These are phyloP conservation scores for Sphaerophoria rueppellii DNA, from an alignment of 2,888 invertebrate species.

Conservation along the genomic window DNA sequence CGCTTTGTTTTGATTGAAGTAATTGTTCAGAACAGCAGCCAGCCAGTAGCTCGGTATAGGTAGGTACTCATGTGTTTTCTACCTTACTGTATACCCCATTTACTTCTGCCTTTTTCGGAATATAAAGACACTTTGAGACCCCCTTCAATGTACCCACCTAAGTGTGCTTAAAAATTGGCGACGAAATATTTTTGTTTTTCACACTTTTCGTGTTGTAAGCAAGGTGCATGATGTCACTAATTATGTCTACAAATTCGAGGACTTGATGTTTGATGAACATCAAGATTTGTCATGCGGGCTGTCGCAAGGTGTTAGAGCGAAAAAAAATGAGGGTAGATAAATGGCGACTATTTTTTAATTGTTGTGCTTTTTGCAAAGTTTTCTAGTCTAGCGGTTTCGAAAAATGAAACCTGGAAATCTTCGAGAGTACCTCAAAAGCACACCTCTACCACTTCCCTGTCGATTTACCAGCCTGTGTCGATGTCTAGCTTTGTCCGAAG, in stretches of 20 bases:
- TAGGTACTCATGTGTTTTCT: conserved; percentile 4
- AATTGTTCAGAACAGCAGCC: conserved; percentile 19
- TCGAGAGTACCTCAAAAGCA: too few relatives aligned
- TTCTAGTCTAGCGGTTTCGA: conserved; percentile 5
- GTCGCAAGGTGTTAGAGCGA: background rate
- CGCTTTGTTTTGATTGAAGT: conserved; percentile 38
- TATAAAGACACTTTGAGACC: background rate
- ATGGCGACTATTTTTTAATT: background rate
- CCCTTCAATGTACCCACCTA: background rate
- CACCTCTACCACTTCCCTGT: too few relatives aligned
- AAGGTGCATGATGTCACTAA: conserved; percentile 13
- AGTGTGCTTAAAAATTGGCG: background rate
- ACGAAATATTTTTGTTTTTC: background rate
- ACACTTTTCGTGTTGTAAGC: background rate
- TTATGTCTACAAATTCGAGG: conserved; percentile 17
- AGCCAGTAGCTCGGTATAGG: background rate
- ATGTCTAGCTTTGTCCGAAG: too few relatives aligned
- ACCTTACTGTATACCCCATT: background rate
- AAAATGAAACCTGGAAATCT: too few relatives aligned
- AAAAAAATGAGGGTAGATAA: background rate
- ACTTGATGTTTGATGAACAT: conserved; percentile 9
- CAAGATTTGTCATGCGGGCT: conserved; percentile 9
- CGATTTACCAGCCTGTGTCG: too few relatives aligned
- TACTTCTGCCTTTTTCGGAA: background rate
- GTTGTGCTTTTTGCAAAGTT: background rate